Evolutionary conservation across 2,797 vertebrate species (phyloP).

Genomic region (Delichon dasypus): DNA sequence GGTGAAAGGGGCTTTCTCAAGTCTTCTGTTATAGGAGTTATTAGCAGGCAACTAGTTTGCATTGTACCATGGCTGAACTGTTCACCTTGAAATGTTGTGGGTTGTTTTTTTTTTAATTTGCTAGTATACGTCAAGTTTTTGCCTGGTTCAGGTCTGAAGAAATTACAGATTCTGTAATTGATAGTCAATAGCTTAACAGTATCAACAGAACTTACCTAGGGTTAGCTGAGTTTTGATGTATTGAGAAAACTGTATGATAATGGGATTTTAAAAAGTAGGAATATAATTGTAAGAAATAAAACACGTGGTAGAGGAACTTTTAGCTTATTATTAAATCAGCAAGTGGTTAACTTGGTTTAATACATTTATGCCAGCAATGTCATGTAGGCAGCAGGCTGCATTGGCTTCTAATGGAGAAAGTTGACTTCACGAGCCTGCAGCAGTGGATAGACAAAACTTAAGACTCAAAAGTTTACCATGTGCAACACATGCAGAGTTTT

Average conservation of each 20-base stretch:
- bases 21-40: accelerated
- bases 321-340: not conserved
- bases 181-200: not conserved
- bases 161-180: not conserved
- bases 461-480: not conserved
- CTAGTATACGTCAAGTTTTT: not conserved
- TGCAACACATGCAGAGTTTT: not conserved
- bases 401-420: not conserved
- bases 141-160: not conserved
- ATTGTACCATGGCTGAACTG: not conserved
- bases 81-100: not conserved
- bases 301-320: not conserved
- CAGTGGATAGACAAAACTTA: not conserved
- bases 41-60: not conserved
- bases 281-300: not conserved
- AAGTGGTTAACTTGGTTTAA: not conserved
- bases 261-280: not conserved
- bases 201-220: not conserved
- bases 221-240: not conserved
- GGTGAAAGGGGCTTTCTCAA: not conserved
- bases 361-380: not conserved
- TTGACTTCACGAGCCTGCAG: not conserved
- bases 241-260: not conserved
- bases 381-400: not conserved
- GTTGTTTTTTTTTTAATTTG: not conserved